phyloP scores from a whole-genome alignment of 2,797 vertebrate genomes.

The Staurois parvus region DNA sequence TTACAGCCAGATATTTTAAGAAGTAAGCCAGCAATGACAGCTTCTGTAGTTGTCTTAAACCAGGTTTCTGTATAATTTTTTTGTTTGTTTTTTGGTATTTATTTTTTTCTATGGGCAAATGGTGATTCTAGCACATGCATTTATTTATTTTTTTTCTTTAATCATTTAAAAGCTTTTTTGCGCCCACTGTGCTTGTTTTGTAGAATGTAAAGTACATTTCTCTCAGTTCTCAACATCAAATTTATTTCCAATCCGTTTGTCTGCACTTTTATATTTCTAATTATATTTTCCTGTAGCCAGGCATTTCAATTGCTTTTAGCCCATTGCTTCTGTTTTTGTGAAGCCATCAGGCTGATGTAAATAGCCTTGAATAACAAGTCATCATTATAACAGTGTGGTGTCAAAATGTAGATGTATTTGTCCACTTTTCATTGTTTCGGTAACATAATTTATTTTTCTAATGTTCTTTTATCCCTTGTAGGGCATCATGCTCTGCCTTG shows the following conservation, averaged over 20 bases:
- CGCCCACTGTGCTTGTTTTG: slow-evolving; percentile 37
- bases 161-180: slow-evolving; percentile 47
- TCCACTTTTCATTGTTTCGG: slow-evolving; percentile 46
- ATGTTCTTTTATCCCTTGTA: slow-evolving; percentile 23
- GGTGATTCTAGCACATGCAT: background rate
- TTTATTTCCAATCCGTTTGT: slow-evolving; percentile 55
- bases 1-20: too few species aligned
- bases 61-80: too few species aligned
- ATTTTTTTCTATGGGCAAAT: slow-evolving; percentile 3
- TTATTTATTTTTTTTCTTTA: slow-evolving; percentile 3
- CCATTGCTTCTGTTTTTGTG: slow-evolving; percentile 37
- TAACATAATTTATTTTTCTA: slow-evolving; percentile 34
- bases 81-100: background rate
- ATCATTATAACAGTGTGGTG: slow-evolving; percentile 57
- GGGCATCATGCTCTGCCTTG: background rate
- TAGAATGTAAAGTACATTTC: slow-evolving; percentile 41
- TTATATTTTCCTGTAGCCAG: slow-evolving; percentile 55
- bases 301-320: slow-evolving; percentile 48
- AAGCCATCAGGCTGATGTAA: slow-evolving; percentile 51
- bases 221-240: slow-evolving; percentile 31
- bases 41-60: too few species aligned
- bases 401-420: slow-evolving; percentile 47
- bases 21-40: too few species aligned
- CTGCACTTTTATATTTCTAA: slow-evolving; percentile 52
- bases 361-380: slow-evolving; percentile 44